Evolutionary conservation across 2,888 invertebrate genomes (phyloP).

Genomic region (Campaea margaritaria): DNA sequence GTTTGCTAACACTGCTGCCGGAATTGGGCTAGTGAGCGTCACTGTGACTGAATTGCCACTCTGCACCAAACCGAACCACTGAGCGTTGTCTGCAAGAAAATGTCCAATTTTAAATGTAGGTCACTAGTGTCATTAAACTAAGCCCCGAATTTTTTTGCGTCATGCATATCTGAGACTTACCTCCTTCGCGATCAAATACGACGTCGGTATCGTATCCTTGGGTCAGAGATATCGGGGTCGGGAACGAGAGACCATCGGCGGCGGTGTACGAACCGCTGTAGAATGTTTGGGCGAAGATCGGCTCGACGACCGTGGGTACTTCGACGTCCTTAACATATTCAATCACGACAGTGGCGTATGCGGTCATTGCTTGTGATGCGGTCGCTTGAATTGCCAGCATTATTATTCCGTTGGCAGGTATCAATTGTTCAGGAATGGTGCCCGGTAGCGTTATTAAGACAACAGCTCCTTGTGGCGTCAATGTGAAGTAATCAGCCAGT

Average conservation of each 20-base stretch:
- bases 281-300: constrained; percentile 43
- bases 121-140: too few relatives aligned
- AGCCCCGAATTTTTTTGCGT: too few relatives aligned
- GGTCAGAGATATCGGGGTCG: constrained; percentile 38
- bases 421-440: constrained; percentile 27
- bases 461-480: constrained; percentile 11
- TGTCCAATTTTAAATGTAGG: too few relatives aligned
- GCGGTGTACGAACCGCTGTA: constrained; percentile 48
- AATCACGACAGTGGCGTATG: constrained; percentile 28
- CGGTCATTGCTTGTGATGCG: constrained; percentile 22
- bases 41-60: constrained; percentile 37
- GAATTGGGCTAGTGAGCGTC: constrained; percentile 39
- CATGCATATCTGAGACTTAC: constrained; percentile 36
- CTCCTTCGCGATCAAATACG: constrained; percentile 49
- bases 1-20: constrained; percentile 44
- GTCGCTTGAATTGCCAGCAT: constrained; percentile 31
- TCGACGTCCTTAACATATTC: constrained; percentile 17
- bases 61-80: constrained; percentile 37
- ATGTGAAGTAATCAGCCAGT: constrained; percentile 13
- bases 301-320: constrained; percentile 37
- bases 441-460: constrained; percentile 9
- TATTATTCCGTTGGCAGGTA: constrained; percentile 38
- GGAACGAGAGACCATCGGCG: constrained; percentile 37
- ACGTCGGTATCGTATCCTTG: constrained; percentile 48
- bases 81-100: constrained; percentile 23